phyloP scores from a whole-genome alignment of 2,888 invertebrate species.

The Aporophyla nigra region DNA sequence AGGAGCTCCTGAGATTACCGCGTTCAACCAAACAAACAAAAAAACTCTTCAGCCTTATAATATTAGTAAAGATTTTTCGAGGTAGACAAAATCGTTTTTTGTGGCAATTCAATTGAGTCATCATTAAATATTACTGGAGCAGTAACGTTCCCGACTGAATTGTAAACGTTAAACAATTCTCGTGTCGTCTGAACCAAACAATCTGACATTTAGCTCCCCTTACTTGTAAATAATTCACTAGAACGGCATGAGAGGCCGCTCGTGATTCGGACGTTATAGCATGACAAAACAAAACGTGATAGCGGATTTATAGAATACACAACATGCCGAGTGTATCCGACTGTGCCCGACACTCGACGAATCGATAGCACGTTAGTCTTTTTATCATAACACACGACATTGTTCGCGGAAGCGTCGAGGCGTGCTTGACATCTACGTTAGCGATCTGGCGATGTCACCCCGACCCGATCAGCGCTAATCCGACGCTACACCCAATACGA shows the following conservation, averaged over 20 bases:
- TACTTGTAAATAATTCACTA: slow-evolving; percentile 38
- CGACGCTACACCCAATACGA: slow-evolving; percentile 7
- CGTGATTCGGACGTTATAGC: background rate
- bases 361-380: slow-evolving; percentile 12
- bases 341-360: background rate
- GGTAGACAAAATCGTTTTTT: background rate
- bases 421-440: slow-evolving; percentile 25
- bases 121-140: slow-evolving; percentile 5
- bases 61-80: background rate
- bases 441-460: slow-evolving; percentile 27
- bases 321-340: slow-evolving; percentile 7
- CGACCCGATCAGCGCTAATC: slow-evolving; percentile 1
- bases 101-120: background rate
- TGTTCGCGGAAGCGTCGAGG: slow-evolving; percentile 11
- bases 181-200: slow-evolving; percentile 2
- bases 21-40: too few species aligned
- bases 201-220: slow-evolving; percentile 27
- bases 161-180: slow-evolving; percentile 15
- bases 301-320: slow-evolving; percentile 10
- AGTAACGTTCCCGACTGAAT: slow-evolving; percentile 26
- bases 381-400: background rate
- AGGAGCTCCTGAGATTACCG: too few species aligned
- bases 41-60: too few species aligned
- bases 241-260: background rate
- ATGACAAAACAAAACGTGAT: slow-evolving; percentile 10